Conservation (phyloP, 2,888 invertebrate species). For the Mamestra brassicae region DNA sequence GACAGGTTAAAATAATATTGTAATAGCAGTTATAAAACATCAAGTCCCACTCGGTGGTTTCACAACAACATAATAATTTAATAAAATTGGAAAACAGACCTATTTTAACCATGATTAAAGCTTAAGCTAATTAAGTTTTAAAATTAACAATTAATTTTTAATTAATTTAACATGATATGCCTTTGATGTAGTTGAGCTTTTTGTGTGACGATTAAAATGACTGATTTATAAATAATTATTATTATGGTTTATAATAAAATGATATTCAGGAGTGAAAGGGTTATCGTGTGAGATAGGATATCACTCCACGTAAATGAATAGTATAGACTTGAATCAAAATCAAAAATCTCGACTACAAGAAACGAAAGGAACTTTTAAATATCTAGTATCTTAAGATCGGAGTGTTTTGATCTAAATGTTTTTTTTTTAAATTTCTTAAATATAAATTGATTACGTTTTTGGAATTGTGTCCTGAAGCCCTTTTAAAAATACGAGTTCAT, state of each 20-base stretch:
- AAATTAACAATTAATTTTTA: constrained; percentile 17
- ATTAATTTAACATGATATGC: constrained; percentile 38
- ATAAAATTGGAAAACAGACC: background rate
- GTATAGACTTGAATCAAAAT: too few relatives aligned
- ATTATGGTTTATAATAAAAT: background rate
- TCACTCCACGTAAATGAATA: too few relatives aligned
- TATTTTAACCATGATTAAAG: constrained; percentile 29
- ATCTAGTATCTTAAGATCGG: too few relatives aligned
- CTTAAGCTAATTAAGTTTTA: constrained; percentile 13
- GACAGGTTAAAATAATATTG: background rate
- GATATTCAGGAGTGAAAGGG: background rate
- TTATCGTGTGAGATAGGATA: too few relatives aligned
- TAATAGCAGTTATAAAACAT: background rate
- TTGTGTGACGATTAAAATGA: background rate
- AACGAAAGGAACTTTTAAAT: too few relatives aligned
- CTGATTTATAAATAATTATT: background rate
- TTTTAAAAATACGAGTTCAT: too few relatives aligned
- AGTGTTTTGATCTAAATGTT: too few relatives aligned
- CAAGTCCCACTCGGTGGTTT: background rate
- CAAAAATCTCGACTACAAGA: too few relatives aligned
- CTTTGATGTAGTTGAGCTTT: constrained; percentile 13
- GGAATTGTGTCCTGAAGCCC: too few relatives aligned
- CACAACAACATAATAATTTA: constrained; percentile 11
- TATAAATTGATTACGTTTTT: too few relatives aligned
- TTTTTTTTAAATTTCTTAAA: too few relatives aligned